phyloP scores from a whole-genome alignment of 2,888 invertebrate genomes.

The Diaperis boleti region DNA sequence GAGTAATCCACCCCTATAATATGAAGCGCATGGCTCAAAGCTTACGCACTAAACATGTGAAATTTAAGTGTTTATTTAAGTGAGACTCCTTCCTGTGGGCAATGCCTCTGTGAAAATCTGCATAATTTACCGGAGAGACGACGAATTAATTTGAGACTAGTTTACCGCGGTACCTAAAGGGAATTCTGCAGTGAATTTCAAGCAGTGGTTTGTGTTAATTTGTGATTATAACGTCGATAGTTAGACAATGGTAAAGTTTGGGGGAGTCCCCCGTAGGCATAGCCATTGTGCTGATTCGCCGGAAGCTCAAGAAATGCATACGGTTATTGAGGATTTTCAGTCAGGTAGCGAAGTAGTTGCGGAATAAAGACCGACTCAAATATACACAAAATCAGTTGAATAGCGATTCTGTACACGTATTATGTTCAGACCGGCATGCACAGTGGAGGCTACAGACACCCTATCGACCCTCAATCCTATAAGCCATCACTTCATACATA shows the following conservation, averaged over 20 bases:
- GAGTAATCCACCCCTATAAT: too few relatives aligned
- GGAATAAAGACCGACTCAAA: slow-evolving; percentile 22
- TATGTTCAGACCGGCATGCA: slow-evolving; percentile 52
- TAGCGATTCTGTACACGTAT: slow-evolving; percentile 57
- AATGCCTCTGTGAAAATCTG: slow-evolving; percentile 35
- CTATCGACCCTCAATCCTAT: slow-evolving; percentile 58
- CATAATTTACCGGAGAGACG: slow-evolving; percentile 43
- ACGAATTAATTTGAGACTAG: slow-evolving; percentile 53
- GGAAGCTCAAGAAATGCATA: not conserved
- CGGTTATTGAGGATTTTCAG: not conserved
- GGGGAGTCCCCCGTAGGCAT: not conserved
- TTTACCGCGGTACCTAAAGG: slow-evolving; percentile 49
- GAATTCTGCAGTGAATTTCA: slow-evolving; percentile 53
- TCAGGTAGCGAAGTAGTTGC: slow-evolving; percentile 10
- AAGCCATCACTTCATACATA: slow-evolving; percentile 57
- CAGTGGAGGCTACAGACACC: slow-evolving; percentile 52
- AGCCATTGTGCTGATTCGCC: slow-evolving; percentile 5
- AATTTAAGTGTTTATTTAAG: slow-evolving; percentile 41
- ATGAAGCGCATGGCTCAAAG: slow-evolving; percentile 6
- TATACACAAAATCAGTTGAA: slow-evolving; percentile 38
- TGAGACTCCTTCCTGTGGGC: slow-evolving; percentile 39
- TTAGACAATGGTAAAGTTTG: slow-evolving; percentile 17
- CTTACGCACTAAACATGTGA: slow-evolving; percentile 29
- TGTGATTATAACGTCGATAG: slow-evolving; percentile 31
- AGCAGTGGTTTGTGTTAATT: slow-evolving; percentile 43